A percentile compares a stretch with the other conserved stretches of the same genome.
Evolutionary conservation across 1,140 invertebrate genomes (phyloP).

Genomic region (Cepaea nemoralis): DNA sequence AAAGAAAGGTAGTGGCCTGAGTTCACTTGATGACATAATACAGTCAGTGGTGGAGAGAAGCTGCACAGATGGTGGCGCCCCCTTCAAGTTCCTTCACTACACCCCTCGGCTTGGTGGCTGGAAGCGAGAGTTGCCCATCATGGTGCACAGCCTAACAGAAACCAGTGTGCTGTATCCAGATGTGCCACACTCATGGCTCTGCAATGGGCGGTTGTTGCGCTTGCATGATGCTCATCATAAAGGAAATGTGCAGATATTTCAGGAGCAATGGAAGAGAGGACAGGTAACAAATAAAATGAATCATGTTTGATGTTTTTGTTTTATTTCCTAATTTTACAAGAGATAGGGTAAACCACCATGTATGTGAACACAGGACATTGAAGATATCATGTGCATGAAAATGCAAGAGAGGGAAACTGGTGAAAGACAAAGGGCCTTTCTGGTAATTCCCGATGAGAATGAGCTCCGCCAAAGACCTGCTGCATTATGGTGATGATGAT

Average conservation of each 20-base stretch:
- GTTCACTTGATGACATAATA: constrained; percentile 83
- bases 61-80: constrained; percentile 68
- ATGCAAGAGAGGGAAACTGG: too few relatives aligned
- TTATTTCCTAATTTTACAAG: too few relatives aligned
- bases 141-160: constrained; percentile 88
- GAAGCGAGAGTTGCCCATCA: constrained; percentile 77
- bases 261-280: constrained; percentile 95
- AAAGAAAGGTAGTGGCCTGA: constrained; percentile 73
- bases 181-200: constrained; percentile 79
- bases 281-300: too few relatives aligned
- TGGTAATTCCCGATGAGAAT: too few relatives aligned
- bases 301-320: too few relatives aligned
- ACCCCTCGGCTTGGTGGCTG: constrained; percentile 75
- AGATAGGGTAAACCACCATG: too few relatives aligned
- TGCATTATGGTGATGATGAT: too few relatives aligned
- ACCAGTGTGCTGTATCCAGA: constrained; percentile 84
- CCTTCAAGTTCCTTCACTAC: constrained; percentile 79
- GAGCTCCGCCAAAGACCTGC: too few relatives aligned
- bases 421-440: too few relatives aligned
- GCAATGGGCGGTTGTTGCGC: constrained; percentile 89
- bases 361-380: too few relatives aligned
- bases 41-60: constrained; percentile 84
- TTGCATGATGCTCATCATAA: constrained; percentile 86
- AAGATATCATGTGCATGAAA: too few relatives aligned
- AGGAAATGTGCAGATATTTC: constrained; percentile 88